Base-by-base conservation (phyloP, 2,888 invertebrate species). In the Torymus auratus region DNA sequence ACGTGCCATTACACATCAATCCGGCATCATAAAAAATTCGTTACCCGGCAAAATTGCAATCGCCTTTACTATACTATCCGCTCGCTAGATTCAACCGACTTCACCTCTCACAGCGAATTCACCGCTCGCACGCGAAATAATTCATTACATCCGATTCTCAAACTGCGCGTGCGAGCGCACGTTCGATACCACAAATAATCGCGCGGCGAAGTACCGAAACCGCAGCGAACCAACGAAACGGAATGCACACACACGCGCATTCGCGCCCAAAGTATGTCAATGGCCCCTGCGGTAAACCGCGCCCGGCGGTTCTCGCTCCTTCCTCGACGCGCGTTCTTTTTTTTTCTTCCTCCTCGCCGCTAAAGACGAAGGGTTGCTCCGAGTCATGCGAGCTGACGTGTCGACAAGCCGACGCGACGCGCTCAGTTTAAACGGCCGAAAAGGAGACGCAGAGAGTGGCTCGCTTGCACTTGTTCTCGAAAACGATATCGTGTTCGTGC, bases 381-480 rank as follows among this genome's bases (percentile, higher is more conserved):
- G 85, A 87, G 87, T 88, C 89, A 88, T 89, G 89, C 89, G 84
- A 88, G 86, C 85, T 89, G 88, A 90, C 89, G 89, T 88, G 90
- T 87, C 88, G 87, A 89, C 89, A 86, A 84, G 85, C 81, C 55
- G 3, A 84, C 77, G 79, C 75, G 73, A 84, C 82, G 76, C 75
- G 75, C 15, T 70, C 7, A 23, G 53, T 41, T 76, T 80, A 80
- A 77, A 58, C 56, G 71, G 17, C 53, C 64, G 65, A 67, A 70
- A 71, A 79, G 53, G 58, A 65, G 23, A 52, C 20, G 50, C 12
- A 58, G 28, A 14, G 20, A 41, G 53, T 72, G 64, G 72, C 62
- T 75, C 64, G 65, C 65, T 58, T 78, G 64, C 69, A 76, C 81
- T 83, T 75, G 69, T 78, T 78, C 50, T 78, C 41, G 72, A 81